Base-by-base conservation (phyloP, 2,888 invertebrate genomes). In the Uropetala carovei region DNA sequence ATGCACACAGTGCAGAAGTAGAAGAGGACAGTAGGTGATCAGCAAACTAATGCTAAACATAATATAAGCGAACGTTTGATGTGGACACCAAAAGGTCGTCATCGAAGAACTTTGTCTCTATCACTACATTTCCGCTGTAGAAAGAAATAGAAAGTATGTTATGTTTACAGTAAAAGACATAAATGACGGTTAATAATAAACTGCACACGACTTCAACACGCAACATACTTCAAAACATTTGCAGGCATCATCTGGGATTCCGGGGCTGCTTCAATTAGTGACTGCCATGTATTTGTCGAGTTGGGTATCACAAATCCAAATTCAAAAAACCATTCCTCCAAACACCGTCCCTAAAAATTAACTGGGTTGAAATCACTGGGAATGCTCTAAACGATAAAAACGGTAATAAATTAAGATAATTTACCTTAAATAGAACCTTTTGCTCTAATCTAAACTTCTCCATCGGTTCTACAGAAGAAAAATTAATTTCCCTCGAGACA, bases 241-340 rank as follows among this genome's bases (percentile, higher is more conserved):
- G 99, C 99, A n/a, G 99, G 99, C 99, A 99, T 99, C 99, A 99
- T 99, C 95, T 99, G 99, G 92, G 98, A 98, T 95, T 99, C 99
- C 0, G 99, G 99, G 0, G 99, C 99, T 16, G 99, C 99, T 95
- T 99, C 99, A 94, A 99, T 99, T 92, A 99, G 96, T 92, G 99
- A 99, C 95, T 99, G 99, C 99, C 99, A 99, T 16, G 99, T 99
- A 95, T 99, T 99, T 83, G 99, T 99, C 13, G 99, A 99, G 94
- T 99, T 98, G 0, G 99, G 98, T 94, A 99, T 99, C 22, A 99
- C 99, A 95, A 98, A 99, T 82, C 99, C 99, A 96, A 99, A 99
- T 95, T 99, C 99, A 95, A 99, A 99, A 95, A 98, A 98, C 99
- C 99, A 99, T 95, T 99, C 99, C 95, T 99, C 99, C 94, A 99